Evolutionary conservation across 2,113 vertebrate species (phyloP).

Genomic region (Origma solitaria): DNA sequence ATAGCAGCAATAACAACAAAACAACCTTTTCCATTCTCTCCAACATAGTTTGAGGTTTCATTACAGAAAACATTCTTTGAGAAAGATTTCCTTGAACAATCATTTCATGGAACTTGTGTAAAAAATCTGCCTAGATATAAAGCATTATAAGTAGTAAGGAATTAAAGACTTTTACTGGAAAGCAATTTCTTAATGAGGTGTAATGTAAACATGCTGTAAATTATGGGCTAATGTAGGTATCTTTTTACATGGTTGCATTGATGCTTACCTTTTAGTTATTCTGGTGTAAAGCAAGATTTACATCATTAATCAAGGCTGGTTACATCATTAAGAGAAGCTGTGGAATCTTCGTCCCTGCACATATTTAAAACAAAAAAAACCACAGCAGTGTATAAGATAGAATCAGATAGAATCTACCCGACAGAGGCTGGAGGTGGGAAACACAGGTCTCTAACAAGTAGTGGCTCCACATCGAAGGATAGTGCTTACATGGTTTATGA

Average conservation of each 20-base stretch:
- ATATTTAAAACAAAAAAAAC: neutral
- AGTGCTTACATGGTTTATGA: fast-evolving
- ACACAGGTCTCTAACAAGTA: neutral
- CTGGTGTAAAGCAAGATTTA: neutral
- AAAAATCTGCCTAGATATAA: neutral
- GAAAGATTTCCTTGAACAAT: neutral
- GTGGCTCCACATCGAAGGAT: neutral
- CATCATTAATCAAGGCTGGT: neutral
- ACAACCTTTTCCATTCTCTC: neutral
- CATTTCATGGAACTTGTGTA: fast-evolving
- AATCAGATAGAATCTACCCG: neutral
- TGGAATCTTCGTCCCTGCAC: neutral
- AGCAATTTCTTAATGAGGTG: neutral
- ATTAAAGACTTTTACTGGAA: neutral
- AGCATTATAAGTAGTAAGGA: neutral
- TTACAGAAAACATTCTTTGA: neutral
- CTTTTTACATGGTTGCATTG: fast-evolving
- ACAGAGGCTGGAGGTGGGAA: neutral
- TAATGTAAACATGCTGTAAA: neutral
- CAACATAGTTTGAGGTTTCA: neutral
- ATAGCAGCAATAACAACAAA: neutral
- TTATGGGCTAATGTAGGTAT: neutral
- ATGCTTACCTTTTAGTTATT: neutral
- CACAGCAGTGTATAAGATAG: neutral
- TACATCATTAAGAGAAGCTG: neutral